A percentile compares a stretch with the other conserved stretches of the same genome.
Conservation (phyloP, 2,113 vertebrate genomes). For the Polyodon spathula region DNA sequence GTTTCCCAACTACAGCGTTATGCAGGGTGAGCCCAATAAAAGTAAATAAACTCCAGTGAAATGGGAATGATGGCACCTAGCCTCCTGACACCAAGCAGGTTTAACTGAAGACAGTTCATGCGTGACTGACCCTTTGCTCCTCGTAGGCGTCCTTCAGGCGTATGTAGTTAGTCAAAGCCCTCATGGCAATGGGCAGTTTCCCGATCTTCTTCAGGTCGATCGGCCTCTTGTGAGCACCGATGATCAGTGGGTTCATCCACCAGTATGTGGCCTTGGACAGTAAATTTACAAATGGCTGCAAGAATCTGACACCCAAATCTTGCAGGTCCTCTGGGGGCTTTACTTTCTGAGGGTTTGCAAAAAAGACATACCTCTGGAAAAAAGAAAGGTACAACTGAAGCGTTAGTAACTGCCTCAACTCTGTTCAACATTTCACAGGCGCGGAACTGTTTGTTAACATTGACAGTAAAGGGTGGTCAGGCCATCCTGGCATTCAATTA, state of each 20-base stretch:
- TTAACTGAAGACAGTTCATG: no score
- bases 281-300: constrained; percentile 94
- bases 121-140: constrained; percentile 77
- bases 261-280: constrained; percentile 95
- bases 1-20: no score
- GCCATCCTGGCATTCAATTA: no score
- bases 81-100: no score
- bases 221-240: constrained; percentile 84
- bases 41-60: no score
- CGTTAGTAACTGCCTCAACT: constrained; percentile 1
- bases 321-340: constrained; percentile 94
- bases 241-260: constrained; percentile 97
- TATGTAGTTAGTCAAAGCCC: constrained; percentile 87
- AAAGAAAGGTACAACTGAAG: constrained; percentile 4
- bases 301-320: constrained; percentile 89
- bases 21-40: no score
- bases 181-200: constrained; percentile 92
- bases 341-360: constrained; percentile 86
- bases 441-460: no score
- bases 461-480: no score
- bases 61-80: no score
- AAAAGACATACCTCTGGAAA: constrained; percentile 86
- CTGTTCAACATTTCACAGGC: no score
- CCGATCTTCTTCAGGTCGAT: constrained; percentile 94
- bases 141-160: constrained; percentile 85